A percentile compares a stretch with the other conserved stretches of the same genome.
Evolutionary conservation across 2,888 invertebrate species (phyloP).

Genomic region (Hylaea fasciaria): DNA sequence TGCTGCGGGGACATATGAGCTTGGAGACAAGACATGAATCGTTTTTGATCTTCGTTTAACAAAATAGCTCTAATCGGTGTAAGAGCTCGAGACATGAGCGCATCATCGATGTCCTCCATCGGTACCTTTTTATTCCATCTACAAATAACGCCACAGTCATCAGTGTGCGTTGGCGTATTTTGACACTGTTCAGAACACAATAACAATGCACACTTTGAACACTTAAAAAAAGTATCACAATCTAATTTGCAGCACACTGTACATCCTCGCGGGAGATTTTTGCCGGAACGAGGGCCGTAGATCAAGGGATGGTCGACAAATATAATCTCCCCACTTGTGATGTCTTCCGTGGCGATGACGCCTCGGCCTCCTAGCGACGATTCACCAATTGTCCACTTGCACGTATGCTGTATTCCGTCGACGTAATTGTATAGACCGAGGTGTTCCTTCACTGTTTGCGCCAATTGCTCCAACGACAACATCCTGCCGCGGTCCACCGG

Average conservation of each 20-base stretch:
- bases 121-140: slow-evolving; percentile 83
- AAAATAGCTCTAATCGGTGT: slow-evolving; percentile 72
- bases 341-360: slow-evolving; percentile 87
- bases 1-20: slow-evolving; percentile 82
- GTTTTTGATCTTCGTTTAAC: slow-evolving; percentile 75
- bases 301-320: slow-evolving; percentile 89
- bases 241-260: slow-evolving; percentile 86
- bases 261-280: slow-evolving; percentile 85
- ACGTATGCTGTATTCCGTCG: slow-evolving; percentile 58
- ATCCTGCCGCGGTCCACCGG: slow-evolving; percentile 77
- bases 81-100: slow-evolving; percentile 65
- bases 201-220: slow-evolving; percentile 88
- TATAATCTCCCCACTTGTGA: slow-evolving; percentile 87
- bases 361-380: slow-evolving; percentile 89
- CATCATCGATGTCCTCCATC: slow-evolving; percentile 69
- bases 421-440: slow-evolving; percentile 63
- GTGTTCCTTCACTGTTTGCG: slow-evolving; percentile 75
- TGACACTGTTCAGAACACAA: slow-evolving; percentile 88
- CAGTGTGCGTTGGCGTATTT: slow-evolving; percentile 82
- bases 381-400: slow-evolving; percentile 85
- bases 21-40: slow-evolving; percentile 81
- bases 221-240: slow-evolving; percentile 73
- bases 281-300: slow-evolving; percentile 87
- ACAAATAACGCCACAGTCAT: slow-evolving; percentile 87
- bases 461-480: slow-evolving; percentile 82